These are phyloP conservation scores for Zoanthus sociatus DNA, from an alignment of 92 coral and sea anemone species.

Conservation along the genomic window DNA sequence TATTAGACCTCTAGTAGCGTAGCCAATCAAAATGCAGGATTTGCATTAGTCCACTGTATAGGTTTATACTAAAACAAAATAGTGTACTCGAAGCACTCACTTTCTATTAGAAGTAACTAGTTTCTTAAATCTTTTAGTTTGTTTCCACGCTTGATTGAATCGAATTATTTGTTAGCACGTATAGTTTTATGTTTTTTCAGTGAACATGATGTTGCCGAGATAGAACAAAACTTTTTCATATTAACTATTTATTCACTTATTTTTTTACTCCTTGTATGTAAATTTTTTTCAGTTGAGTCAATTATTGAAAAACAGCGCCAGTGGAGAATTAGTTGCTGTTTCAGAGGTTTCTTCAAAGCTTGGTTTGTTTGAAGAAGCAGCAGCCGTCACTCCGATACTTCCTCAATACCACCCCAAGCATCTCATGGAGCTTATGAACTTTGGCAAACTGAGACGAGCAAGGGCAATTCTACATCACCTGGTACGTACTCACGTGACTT, in stretches of 20 bases:
- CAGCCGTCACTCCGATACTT: slow-evolving; percentile 86
- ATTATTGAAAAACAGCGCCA: slow-evolving; percentile 44
- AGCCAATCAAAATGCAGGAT: too few species aligned
- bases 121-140: too few species aligned
- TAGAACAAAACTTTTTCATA: too few species aligned
- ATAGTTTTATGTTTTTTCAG: too few species aligned
- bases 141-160: too few species aligned
- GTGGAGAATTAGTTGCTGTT: slow-evolving; percentile 79
- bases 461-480: slow-evolving; percentile 93
- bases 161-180: too few species aligned
- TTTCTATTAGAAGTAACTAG: too few species aligned
- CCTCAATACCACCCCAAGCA: slow-evolving; percentile 99
- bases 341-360: slow-evolving; percentile 72
- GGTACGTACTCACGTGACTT: slow-evolving; percentile 63
- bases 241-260: background rate
- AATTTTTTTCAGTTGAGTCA: slow-evolving; percentile 7
- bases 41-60: too few species aligned
- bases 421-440: slow-evolving; percentile 97
- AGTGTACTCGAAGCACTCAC: too few species aligned
- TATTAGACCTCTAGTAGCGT: too few species aligned
- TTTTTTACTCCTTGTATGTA: background rate
- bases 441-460: slow-evolving; percentile 94
- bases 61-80: too few species aligned
- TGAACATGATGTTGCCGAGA: too few species aligned
- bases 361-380: slow-evolving; percentile 95